phyloP scores from a whole-genome alignment of 2,888 invertebrate species.

The Portevinia maculata region DNA sequence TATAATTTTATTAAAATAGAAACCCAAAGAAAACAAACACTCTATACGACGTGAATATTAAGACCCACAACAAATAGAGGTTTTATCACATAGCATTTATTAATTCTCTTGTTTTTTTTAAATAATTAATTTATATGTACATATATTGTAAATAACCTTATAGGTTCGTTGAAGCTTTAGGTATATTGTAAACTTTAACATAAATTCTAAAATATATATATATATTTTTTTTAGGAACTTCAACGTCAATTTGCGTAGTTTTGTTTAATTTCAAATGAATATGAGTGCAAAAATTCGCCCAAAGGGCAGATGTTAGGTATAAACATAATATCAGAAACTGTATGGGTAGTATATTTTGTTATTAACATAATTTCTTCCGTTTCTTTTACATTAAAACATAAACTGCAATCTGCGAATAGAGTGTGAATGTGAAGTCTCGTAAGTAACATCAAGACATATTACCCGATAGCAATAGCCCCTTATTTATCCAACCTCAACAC shows the following conservation, averaged over 20 bases:
- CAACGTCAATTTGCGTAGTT: constrained; percentile 5
- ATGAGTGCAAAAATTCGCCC: constrained; percentile 1
- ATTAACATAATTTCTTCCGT: too few relatives aligned
- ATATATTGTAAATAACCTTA: constrained; percentile 42
- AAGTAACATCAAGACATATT: too few relatives aligned
- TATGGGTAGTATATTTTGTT: neutral
- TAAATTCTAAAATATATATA: constrained; percentile 17
- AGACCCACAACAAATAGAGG: neutral
- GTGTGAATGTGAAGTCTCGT: too few relatives aligned
- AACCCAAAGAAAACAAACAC: constrained; percentile 3
- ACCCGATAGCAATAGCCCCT: too few relatives aligned
- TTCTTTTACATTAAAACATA: neutral
- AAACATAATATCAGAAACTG: neutral
- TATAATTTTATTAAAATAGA: constrained; percentile 11
- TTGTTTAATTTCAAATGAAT: constrained; percentile 49
- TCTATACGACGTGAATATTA: constrained; percentile 3
- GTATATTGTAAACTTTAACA: constrained; percentile 26
- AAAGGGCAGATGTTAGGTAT: neutral
- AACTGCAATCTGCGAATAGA: too few relatives aligned
- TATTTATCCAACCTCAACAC: too few relatives aligned
- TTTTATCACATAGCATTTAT: constrained; percentile 11
- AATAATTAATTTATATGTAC: constrained; percentile 22
- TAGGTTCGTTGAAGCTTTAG: constrained; percentile 9
- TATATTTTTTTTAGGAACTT: neutral
- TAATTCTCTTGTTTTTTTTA: constrained; percentile 33